Percentiles rank a stretch among this genome's conserved stretches.
phyloP scores from a whole-genome alignment of 2,113 vertebrate genomes.

The Dromiciops gliroides region DNA sequence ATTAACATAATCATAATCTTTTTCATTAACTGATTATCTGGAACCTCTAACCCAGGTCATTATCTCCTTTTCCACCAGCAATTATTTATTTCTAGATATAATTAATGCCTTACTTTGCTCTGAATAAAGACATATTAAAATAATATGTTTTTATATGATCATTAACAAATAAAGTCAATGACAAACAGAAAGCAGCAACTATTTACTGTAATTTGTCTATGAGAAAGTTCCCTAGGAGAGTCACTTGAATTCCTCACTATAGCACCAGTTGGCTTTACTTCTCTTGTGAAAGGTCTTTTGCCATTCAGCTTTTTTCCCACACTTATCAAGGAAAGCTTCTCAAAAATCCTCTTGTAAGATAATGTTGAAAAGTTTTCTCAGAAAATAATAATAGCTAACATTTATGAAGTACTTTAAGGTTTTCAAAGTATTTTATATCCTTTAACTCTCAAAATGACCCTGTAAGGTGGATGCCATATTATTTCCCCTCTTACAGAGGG shows the following conservation, averaged over 20 bases:
- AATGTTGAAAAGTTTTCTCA: neutral
- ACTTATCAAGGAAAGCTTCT: neutral
- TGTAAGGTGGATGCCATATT: neutral
- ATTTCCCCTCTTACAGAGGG: slow-evolving; percentile 16
- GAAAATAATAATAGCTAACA: neutral
- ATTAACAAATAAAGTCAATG: neutral
- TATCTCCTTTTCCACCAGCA: neutral
- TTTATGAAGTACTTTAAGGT: neutral
- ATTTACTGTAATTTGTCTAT: neutral
- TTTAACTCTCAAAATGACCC: neutral
- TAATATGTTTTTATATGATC: neutral
- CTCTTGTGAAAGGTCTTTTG: neutral
- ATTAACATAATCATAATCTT: neutral
- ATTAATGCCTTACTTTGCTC: neutral
- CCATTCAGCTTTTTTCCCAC: neutral
- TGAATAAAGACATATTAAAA: neutral
- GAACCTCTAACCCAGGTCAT: neutral
- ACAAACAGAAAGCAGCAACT: neutral
- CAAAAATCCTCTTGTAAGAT: neutral
- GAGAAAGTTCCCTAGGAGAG: neutral
- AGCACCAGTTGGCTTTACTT: neutral
- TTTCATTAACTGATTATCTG: neutral
- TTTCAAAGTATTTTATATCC: neutral
- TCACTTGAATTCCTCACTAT: neutral
- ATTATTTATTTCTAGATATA: neutral